Evolutionary conservation across 2,113 vertebrate species (phyloP).

Genomic region (Ornithorhynchus anatinus): DNA sequence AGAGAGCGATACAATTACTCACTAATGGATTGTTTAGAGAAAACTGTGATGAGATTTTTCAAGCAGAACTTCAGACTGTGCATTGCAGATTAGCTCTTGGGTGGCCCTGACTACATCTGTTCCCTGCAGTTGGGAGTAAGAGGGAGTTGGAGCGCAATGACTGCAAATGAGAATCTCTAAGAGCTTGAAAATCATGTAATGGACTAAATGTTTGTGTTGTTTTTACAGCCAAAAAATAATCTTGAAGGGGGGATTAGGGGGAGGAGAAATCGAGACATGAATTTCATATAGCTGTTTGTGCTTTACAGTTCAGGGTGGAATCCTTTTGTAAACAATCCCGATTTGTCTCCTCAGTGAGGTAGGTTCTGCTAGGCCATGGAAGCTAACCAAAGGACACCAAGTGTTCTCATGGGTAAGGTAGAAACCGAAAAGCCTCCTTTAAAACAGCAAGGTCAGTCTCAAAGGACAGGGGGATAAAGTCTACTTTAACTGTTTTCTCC

Average conservation of each 20-base stretch:
- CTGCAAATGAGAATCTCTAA: background rate
- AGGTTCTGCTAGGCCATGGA: no score
- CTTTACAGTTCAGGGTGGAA: no score
- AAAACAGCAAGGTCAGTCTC: no score
- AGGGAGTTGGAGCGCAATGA: background rate
- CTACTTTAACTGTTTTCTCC: no score
- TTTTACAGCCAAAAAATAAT: background rate
- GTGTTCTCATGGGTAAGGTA: no score
- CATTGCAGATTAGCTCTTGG: fast-evolving
- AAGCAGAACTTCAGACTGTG: background rate
- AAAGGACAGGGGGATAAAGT: no score
- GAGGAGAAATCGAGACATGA: no score
- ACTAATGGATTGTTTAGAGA: background rate
- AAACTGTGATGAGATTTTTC: background rate
- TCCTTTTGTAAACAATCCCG: no score
- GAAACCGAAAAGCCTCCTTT: no score
- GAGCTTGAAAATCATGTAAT: background rate
- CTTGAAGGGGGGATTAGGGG: background rate
- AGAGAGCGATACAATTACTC: background rate
- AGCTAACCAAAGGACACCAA: no score
- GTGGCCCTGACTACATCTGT: background rate
- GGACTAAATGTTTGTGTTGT: background rate
- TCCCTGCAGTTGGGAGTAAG: background rate
- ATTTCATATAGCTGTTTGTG: no score
- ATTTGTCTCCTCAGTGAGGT: no score